Evolutionary conservation across 30 jellyfish, hydroid and myxozoan genomes (phyloP), one percentile per base, ranked within the genome.

Genomic region (Pelagia noctiluca): DNA sequence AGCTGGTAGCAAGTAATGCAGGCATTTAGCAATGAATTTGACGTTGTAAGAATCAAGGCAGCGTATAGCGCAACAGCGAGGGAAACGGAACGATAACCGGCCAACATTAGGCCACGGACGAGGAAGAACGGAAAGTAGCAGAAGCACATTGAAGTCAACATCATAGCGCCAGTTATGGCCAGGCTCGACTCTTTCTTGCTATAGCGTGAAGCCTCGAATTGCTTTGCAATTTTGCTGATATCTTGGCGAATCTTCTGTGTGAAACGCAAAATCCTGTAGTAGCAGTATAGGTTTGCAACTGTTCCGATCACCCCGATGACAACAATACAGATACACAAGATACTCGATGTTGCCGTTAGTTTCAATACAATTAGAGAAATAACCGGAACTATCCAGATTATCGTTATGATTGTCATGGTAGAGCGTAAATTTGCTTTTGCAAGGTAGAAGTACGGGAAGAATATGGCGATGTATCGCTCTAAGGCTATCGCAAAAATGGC

Each of bases 11-110:
- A 49, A 19, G 92, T 67, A 35, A 82, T 82, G 11, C 74, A 50
- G 5, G 92, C 85, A 31, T 82, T 82, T 1, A 67, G 22, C 29
- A 82, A 83, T 21, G 92, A 71, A 70, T 71, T 82, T 32, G 63
- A 69, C 68, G 33, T 68, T 16, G 82, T 62, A 26, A 82, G 62
- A 0, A 76, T 71, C 92, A 85, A 82, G 29, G 42, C 80, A 85
- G 86, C 69, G 75, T 86, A 82, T 3, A 50, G 13, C 24, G 49
- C 37, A 29, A 68, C 69, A 57, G 69, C 75, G 1, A 71, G 22
- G 50, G 64, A 65, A 4, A n/a, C 10, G 46, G 46, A 22, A 5
- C 38, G n/a, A 16, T n/a, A 30, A 0, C 61, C 80, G 10, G 63
- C 23, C 32, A 28, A 0, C 3, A 50, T 23, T 32, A 35, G 4